Evolutionary conservation across 2,888 invertebrate genomes (phyloP).

Genomic region (Luperina nickerlii): DNA sequence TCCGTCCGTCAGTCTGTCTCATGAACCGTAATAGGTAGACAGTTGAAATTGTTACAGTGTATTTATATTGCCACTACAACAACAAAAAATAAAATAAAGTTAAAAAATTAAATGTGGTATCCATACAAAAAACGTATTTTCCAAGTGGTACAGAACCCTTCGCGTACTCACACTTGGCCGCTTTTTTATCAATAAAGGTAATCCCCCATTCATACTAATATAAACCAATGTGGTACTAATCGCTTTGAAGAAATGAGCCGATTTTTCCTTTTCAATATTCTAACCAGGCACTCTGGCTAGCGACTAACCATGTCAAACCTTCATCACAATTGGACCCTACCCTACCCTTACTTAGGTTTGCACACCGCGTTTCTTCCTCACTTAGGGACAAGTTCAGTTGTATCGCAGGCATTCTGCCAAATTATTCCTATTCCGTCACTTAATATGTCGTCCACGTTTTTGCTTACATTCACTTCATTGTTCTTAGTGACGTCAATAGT

Average conservation of each 20-base stretch:
- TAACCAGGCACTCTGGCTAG: not conserved
- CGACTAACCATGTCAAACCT: slow-evolving; percentile 35
- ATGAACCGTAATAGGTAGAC: too few species aligned
- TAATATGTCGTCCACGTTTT: slow-evolving; percentile 60
- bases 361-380: slow-evolving; percentile 43
- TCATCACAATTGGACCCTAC: slow-evolving; percentile 29
- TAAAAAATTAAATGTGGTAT: too few species aligned
- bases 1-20: too few species aligned
- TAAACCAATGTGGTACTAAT: not conserved
- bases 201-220: not conserved
- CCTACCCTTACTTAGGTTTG: slow-evolving; percentile 16
- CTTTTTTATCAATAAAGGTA: not conserved
- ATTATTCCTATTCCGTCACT: slow-evolving; percentile 59
- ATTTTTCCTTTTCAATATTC: slow-evolving; percentile 24
- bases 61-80: too few species aligned
- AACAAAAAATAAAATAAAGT: too few species aligned
- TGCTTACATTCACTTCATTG: slow-evolving; percentile 60
- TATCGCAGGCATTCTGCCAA: slow-evolving; percentile 70
- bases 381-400: slow-evolving; percentile 53
- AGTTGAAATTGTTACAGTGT: too few species aligned
- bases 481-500: slow-evolving; percentile 63
- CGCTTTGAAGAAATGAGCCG: not conserved
- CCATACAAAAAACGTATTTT: too few species aligned
- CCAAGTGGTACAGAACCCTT: too few species aligned
- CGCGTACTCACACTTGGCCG: too few species aligned